Evolutionary conservation across 2,888 invertebrate genomes (phyloP).

Genomic region (Chirona hameri): DNA sequence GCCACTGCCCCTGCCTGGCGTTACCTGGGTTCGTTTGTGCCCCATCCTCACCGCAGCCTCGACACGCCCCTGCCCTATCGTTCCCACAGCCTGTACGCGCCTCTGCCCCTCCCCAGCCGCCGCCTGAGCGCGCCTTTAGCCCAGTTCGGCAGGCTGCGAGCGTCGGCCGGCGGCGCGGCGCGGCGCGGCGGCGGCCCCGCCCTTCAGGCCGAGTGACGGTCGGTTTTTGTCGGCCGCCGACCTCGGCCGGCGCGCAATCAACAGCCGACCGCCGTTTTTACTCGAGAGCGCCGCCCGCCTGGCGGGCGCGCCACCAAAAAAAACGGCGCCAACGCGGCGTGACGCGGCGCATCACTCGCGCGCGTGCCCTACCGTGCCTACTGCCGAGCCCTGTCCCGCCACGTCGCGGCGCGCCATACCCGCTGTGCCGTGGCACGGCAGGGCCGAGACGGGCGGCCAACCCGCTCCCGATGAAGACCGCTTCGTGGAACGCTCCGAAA

Average conservation of each 20-base stretch:
- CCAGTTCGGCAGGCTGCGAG: not conserved
- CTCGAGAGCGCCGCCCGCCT: not conserved
- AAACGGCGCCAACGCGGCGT: not conserved
- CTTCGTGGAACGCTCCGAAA: not conserved
- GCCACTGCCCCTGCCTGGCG: too few relatives aligned
- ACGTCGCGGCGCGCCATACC: not conserved
- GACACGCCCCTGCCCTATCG: too few relatives aligned
- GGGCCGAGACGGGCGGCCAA: too few relatives aligned
- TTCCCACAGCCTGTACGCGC: too few relatives aligned
- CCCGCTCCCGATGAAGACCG: not conserved
- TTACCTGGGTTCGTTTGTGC: too few relatives aligned
- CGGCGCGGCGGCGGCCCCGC: not conserved
- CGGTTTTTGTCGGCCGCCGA: not conserved
- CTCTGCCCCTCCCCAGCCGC: not conserved
- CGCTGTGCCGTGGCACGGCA: too few relatives aligned
- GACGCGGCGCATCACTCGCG: not conserved
- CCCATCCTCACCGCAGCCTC: too few relatives aligned
- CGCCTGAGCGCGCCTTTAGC: not conserved
- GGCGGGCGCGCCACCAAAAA: not conserved
- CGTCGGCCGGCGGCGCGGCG: not conserved
- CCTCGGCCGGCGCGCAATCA: not conserved
- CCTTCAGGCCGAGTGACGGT: not conserved
- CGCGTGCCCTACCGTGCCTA: not conserved
- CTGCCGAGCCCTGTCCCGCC: not conserved
- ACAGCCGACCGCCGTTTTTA: not conserved